Evolutionary conservation across 2,113 vertebrate species (phyloP).

Genomic region (Toxostoma redivivum): DNA sequence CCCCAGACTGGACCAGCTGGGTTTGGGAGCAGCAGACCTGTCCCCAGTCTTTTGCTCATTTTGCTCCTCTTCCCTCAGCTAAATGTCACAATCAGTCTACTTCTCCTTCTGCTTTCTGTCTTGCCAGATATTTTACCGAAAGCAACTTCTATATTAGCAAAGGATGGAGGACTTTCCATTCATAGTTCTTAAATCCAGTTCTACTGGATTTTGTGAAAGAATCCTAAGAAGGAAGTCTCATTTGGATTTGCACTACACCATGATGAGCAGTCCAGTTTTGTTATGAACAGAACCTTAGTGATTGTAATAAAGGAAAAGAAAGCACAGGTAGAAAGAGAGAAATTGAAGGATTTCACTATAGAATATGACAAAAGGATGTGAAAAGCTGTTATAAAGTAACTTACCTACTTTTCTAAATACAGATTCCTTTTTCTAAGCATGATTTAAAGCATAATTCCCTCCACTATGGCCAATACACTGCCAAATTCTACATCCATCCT

Average conservation of each 20-base stretch:
- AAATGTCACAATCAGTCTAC: rapidly evolving
- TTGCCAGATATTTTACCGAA: background rate
- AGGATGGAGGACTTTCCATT: background rate
- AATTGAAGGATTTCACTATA: background rate
- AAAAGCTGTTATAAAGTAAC: background rate
- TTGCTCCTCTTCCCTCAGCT: background rate
- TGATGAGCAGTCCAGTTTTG: background rate
- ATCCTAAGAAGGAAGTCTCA: rapidly evolving
- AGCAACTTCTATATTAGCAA: background rate
- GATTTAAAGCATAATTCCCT: background rate
- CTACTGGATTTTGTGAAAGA: background rate
- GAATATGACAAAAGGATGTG: background rate
- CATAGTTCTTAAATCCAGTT: background rate
- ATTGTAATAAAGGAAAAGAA: background rate
- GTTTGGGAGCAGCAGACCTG: background rate
- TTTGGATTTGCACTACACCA: background rate
- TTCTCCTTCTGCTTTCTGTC: background rate
- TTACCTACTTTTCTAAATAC: background rate
- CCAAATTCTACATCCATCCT: background rate
- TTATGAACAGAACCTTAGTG: background rate
- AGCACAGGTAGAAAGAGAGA: background rate
- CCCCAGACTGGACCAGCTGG: background rate
- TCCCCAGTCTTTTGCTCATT: background rate
- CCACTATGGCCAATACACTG: background rate
- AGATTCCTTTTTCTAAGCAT: background rate